phyloP scores from a whole-genome alignment of 2,888 invertebrate genomes.

The Margaritifera margaritifera region DNA sequence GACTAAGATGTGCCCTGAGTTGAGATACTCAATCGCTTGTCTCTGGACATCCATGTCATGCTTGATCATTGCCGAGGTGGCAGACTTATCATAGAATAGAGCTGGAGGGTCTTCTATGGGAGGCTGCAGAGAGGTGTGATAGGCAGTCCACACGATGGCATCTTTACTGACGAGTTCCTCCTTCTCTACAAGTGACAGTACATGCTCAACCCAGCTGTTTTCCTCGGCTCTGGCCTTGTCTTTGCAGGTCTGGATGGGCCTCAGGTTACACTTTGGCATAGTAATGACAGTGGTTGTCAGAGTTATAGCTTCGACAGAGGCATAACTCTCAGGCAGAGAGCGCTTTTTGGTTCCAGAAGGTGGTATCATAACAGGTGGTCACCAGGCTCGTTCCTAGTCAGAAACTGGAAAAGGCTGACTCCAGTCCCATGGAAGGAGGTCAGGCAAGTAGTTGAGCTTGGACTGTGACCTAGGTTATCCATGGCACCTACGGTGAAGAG shows the following conservation, averaged over 20 bases:
- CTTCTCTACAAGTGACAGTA: too few species aligned
- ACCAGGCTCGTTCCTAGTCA: conserved; percentile 3
- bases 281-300: background rate
- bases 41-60: background rate
- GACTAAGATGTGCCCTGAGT: background rate
- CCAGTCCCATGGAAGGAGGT: conserved; percentile 25
- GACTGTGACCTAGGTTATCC: conserved; percentile 26
- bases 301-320: background rate
- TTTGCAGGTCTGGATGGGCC: conserved; percentile 1
- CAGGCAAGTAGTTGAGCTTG: conserved; percentile 14
- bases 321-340: conserved; percentile 10
- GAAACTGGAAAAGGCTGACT: conserved; percentile 22
- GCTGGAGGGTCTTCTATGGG: background rate
- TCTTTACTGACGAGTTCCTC: too few species aligned
- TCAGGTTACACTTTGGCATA: background rate
- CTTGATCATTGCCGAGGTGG: background rate
- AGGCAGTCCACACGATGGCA: background rate
- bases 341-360: background rate
- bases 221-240: background rate
- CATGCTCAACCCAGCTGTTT: too few species aligned
- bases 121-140: background rate
- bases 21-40: background rate
- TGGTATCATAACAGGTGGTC: conserved; percentile 7
- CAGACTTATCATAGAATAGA: conserved; percentile 1
- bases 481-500: conserved; percentile 10